Evolutionary conservation across 2,888 invertebrate genomes (phyloP).

Genomic region (Cheilosia pagana): DNA sequence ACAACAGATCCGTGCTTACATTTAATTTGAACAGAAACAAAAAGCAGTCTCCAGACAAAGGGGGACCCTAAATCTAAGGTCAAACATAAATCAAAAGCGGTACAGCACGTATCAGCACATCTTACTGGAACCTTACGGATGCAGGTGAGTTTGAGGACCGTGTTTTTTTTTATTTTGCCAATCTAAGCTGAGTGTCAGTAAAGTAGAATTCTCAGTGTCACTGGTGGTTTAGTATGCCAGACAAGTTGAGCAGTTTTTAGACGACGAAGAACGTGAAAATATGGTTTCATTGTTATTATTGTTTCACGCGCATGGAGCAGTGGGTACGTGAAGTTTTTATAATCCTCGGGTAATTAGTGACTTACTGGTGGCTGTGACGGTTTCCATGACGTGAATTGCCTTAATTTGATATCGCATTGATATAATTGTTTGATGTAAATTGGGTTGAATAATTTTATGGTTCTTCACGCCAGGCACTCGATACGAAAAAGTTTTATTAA

Average conservation of each 20-base stretch:
- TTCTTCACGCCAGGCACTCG: not conserved
- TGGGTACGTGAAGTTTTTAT: conserved; percentile 43
- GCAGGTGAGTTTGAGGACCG: conserved; percentile 62
- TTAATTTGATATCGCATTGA: not conserved
- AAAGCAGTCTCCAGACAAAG: conserved; percentile 22
- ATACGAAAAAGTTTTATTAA: too few species aligned
- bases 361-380: conserved; percentile 5
- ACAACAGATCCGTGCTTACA: conserved; percentile 37
- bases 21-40: conserved; percentile 15
- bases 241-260: conserved; percentile 31
- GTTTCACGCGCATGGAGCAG: conserved; percentile 17
- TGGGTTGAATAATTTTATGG: not conserved
- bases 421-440: conserved; percentile 8
- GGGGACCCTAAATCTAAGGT: conserved; percentile 40
- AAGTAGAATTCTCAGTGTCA: conserved; percentile 53
- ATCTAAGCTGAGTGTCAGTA: conserved; percentile 23
- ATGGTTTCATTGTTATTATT: conserved; percentile 52
- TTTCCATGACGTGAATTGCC: not conserved
- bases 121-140: conserved; percentile 41
- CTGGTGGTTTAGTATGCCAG: conserved; percentile 42
- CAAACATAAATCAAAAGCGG: conserved; percentile 34
- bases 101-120: conserved; percentile 44
- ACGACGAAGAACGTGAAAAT: conserved; percentile 39
- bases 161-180: conserved; percentile 21
- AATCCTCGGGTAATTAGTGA: conserved; percentile 14